A percentile compares a stretch with the other conserved stretches of the same genome.
Evolutionary conservation across 2,113 vertebrate genomes (phyloP).

Genomic region (Oncorhynchus mykiss): DNA sequence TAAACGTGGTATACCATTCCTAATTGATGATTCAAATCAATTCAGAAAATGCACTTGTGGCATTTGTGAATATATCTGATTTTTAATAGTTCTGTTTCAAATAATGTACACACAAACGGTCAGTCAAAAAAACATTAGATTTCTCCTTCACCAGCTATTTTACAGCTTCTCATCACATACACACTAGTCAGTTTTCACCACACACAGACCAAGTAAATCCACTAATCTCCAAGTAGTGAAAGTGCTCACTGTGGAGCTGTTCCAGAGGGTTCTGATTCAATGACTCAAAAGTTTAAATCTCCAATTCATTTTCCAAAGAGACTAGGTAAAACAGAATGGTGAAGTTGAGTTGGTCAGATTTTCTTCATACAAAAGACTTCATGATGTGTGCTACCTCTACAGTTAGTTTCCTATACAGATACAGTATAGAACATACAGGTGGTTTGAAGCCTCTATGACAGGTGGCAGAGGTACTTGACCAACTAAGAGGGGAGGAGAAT

Average conservation of each 20-base stretch:
- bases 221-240: constrained; percentile 10
- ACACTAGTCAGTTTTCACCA: constrained; percentile 34
- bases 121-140: constrained; percentile 56
- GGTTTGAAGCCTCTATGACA: constrained; percentile 48
- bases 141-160: constrained; percentile 21
- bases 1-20: too few relatives aligned
- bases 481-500: constrained; percentile 24
- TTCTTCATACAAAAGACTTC: constrained; percentile 7
- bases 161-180: constrained; percentile 18
- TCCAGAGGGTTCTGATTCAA: constrained; percentile 36
- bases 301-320: constrained; percentile 27
- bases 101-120: constrained; percentile 46
- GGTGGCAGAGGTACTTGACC: constrained; percentile 29
- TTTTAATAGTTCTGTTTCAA: constrained; percentile 63
- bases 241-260: constrained; percentile 16
- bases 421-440: constrained; percentile 23
- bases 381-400: constrained; percentile 20
- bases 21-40: background rate
- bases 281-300: constrained; percentile 28
- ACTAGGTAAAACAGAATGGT: constrained; percentile 6
- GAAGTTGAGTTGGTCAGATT: constrained; percentile 9
- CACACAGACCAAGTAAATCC: constrained; percentile 34
- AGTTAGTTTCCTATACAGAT: constrained; percentile 17
- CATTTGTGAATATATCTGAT: constrained; percentile 39
- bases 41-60: background rate